A percentile compares a stretch with the other conserved stretches of the same genome.
Conservation (phyloP, 2,113 vertebrate species). For the Ciconia maguari region DNA sequence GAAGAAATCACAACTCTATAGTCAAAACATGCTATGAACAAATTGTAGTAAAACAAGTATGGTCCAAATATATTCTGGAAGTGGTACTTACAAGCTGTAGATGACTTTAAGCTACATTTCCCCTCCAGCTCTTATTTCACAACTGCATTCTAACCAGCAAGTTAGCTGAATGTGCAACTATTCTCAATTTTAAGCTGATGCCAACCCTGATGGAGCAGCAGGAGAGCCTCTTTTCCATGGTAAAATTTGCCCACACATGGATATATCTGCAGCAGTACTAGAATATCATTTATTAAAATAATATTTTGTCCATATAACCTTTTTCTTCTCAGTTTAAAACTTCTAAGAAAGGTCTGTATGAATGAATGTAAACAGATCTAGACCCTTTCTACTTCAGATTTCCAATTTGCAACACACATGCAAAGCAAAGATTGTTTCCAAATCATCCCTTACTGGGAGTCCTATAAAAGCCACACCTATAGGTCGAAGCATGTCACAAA, state of each 20-base stretch:
- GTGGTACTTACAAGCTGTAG: neutral
- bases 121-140: neutral
- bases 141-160: neutral
- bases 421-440: neutral
- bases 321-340: neutral
- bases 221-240: neutral
- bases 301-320: neutral
- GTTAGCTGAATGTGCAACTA: neutral
- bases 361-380: neutral
- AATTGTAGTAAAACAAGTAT: neutral
- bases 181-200: neutral
- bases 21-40: neutral
- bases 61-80: neutral
- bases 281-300: accelerated
- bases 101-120: neutral
- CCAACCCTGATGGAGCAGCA: neutral
- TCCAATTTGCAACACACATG: neutral
- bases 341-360: neutral
- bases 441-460: neutral
- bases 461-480: neutral
- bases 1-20: neutral
- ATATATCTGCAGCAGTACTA: neutral
- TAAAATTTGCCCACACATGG: neutral
- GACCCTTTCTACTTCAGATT: neutral
- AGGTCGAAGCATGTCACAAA: neutral